Conservation (phyloP, 2,797 vertebrate species). For the Amblyopsis hoosieri region DNA sequence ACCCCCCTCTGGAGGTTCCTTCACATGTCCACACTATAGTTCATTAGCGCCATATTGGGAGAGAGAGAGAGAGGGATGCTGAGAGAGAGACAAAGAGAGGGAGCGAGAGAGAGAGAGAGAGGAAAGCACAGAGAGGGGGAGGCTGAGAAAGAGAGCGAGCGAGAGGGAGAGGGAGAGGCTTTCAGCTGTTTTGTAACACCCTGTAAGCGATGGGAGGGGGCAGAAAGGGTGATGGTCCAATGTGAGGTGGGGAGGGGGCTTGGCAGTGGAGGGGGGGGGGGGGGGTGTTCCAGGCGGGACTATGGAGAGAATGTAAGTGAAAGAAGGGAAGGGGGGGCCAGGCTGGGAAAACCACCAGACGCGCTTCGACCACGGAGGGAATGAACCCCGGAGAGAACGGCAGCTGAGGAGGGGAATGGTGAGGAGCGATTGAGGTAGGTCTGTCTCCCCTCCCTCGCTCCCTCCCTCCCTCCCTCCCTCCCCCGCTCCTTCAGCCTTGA, state of each 20-base stretch:
- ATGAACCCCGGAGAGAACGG: slow-evolving; percentile 38
- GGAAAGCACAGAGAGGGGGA: too few species aligned
- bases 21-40: slow-evolving; percentile 16
- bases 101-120: background rate
- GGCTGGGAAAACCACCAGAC: slow-evolving; percentile 1
- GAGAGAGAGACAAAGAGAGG: slow-evolving; percentile 7
- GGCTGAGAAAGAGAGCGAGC: background rate
- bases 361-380: slow-evolving; percentile 25
- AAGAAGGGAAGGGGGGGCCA: slow-evolving; percentile 44
- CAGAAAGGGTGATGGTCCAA: slow-evolving; percentile 36
- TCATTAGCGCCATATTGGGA: slow-evolving; percentile 76
- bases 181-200: slow-evolving; percentile 61
- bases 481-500: slow-evolving; percentile 20
- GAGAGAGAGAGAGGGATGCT: background rate
- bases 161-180: slow-evolving; percentile 46
- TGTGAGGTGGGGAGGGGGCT: background rate
- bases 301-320: slow-evolving; percentile 13
- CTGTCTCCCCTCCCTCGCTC: background rate
- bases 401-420: slow-evolving; percentile 30
- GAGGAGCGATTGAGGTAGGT: slow-evolving; percentile 55
- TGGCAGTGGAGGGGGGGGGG: background rate
- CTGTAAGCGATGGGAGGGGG: slow-evolving; percentile 35
- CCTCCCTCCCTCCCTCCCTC: slow-evolving; percentile 7
- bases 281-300: slow-evolving; percentile 15
- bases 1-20: slow-evolving; percentile 8